Evolutionary conservation across 2,888 invertebrate genomes (phyloP).

Genomic region (Tanytarsus gracilentus): DNA sequence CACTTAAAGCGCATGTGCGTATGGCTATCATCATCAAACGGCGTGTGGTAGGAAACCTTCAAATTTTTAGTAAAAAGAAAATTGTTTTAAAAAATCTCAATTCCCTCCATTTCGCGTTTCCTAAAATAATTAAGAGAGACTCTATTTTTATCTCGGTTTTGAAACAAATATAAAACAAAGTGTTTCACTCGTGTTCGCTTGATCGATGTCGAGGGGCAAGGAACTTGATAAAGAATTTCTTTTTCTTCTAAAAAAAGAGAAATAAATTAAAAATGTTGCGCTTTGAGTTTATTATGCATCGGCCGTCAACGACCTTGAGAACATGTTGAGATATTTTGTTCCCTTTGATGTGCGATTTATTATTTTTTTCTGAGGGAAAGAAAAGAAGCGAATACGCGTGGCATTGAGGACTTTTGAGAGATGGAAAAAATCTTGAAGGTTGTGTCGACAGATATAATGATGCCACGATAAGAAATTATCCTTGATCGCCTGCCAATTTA

Average conservation of each 20-base stretch:
- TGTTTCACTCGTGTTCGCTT: not conserved
- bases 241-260: not conserved
- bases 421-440: slow-evolving; percentile 21
- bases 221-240: not conserved
- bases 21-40: too few relatives aligned
- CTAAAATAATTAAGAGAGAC: slow-evolving; percentile 26
- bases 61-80: too few relatives aligned
- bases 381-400: too few relatives aligned
- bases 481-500: slow-evolving; percentile 27
- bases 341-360: slow-evolving; percentile 6
- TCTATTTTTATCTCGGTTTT: slow-evolving; percentile 21
- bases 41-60: too few relatives aligned
- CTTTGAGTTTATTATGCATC: not conserved
- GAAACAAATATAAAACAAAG: slow-evolving; percentile 9
- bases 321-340: too few relatives aligned
- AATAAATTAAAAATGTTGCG: not conserved
- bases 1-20: too few relatives aligned
- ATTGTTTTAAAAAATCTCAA: not conserved
- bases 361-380: too few relatives aligned
- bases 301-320: not conserved
- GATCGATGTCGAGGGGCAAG: not conserved
- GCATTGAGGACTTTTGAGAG: slow-evolving; percentile 20
- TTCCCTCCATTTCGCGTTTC: slow-evolving; percentile 21
- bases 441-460: slow-evolving; percentile 7
- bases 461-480: slow-evolving; percentile 3